A percentile compares a stretch with the other conserved stretches of the same genome.
phyloP scores from a whole-genome alignment of 1,140 invertebrate genomes.

The Phortica variegata region DNA sequence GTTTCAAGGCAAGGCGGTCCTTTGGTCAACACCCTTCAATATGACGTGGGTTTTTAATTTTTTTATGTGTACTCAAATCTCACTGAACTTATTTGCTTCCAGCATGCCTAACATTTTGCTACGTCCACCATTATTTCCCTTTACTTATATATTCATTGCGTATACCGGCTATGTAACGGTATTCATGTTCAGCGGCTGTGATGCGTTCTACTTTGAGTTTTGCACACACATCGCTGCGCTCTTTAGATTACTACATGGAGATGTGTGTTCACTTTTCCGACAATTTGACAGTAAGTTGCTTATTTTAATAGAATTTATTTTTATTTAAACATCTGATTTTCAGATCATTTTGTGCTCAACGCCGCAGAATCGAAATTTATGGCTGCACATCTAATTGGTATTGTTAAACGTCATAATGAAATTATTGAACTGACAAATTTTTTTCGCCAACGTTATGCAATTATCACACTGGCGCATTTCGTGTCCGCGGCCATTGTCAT shows the following conservation, averaged over 20 bases:
- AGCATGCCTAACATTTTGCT: conserved; percentile 33
- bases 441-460: conserved; percentile 28
- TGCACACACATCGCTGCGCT: conserved; percentile 29
- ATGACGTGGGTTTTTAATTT: conserved; percentile 39
- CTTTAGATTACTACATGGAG: conserved; percentile 26
- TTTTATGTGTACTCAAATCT: neutral
- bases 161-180: conserved; percentile 46
- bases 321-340: neutral
- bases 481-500: conserved; percentile 46
- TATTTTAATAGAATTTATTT: neutral
- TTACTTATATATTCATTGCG: conserved; percentile 36
- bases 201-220: conserved; percentile 48
- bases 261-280: conserved; percentile 21
- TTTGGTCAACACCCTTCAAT: conserved; percentile 35
- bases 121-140: conserved; percentile 16
- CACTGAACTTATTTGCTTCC: neutral
- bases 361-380: neutral
- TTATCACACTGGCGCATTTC: conserved; percentile 44
- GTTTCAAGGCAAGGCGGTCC: conserved; percentile 13
- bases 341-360: conserved; percentile 5
- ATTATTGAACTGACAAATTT: conserved; percentile 29
- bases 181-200: conserved; percentile 42
- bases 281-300: conserved; percentile 14
- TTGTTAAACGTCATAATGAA: conserved; percentile 35
- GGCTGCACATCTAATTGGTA: conserved; percentile 15